These are phyloP conservation scores for Strigamia transsilvanica DNA, from an alignment of 2,888 invertebrate species.

Conservation along the genomic window DNA sequence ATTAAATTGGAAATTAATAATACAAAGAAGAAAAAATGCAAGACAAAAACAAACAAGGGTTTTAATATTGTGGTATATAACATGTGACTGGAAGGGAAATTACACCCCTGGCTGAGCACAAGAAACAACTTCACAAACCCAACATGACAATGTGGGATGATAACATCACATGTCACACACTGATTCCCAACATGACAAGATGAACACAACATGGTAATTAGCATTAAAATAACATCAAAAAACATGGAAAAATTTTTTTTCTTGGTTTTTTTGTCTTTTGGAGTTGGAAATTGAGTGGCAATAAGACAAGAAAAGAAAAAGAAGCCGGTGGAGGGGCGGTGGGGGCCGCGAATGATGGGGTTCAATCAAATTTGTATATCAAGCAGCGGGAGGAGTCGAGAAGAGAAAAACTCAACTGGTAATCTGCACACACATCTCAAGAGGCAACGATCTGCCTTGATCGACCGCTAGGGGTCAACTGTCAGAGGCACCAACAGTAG, in stretches of 20 bases:
- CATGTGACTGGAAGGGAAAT: neutral
- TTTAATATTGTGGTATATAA: too few species aligned
- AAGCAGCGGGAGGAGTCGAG: neutral
- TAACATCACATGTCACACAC: slow-evolving; percentile 29
- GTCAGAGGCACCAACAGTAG: slow-evolving; percentile 33
- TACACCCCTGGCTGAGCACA: slow-evolving; percentile 17
- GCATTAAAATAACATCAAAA: slow-evolving; percentile 9
- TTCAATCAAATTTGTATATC: slow-evolving; percentile 22
- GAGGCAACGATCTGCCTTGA: slow-evolving; percentile 13
- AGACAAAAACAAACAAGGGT: too few species aligned
- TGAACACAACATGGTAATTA: slow-evolving; percentile 22
- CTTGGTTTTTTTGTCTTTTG: too few species aligned
- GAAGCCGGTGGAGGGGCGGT: neutral
- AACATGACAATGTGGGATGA: slow-evolving; percentile 34
- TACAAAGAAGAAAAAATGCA: too few species aligned
- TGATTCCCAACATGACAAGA: slow-evolving; percentile 34
- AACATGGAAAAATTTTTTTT: too few species aligned
- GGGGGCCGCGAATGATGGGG: neutral
- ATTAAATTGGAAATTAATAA: too few species aligned
- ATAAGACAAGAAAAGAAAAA: neutral
- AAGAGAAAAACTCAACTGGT: neutral
- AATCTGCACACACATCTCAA: slow-evolving; percentile 21
- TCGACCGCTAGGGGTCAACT: slow-evolving; percentile 37
- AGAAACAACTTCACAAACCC: slow-evolving; percentile 34
- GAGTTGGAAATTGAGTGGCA: too few species aligned